phyloP scores from a whole-genome alignment of 2,888 invertebrate species.

The Muscina levida region DNA sequence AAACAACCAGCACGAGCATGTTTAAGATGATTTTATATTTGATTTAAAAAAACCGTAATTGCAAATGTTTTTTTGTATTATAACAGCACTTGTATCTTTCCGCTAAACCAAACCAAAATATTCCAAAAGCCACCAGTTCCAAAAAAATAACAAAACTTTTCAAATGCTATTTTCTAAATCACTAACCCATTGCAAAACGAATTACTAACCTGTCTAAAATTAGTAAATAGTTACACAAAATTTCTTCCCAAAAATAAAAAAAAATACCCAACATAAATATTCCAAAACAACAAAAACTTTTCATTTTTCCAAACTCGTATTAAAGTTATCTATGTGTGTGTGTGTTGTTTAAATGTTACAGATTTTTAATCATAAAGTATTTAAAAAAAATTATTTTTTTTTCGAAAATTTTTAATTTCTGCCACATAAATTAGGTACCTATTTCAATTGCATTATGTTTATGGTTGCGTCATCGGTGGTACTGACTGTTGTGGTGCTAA shows the following conservation, averaged over 20 bases:
- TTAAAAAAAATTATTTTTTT: constrained; percentile 70
- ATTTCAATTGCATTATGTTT: constrained; percentile 99
- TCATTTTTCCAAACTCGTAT: constrained; percentile 70
- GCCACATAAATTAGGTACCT: constrained; percentile 87
- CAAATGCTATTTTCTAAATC: constrained; percentile 7
- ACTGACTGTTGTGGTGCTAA: constrained; percentile 96
- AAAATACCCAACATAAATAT: constrained; percentile 1
- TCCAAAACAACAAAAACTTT: constrained; percentile 6
- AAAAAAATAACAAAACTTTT: constrained; percentile 4
- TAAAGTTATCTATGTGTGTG: constrained; percentile 56
- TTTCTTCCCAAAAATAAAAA: constrained; percentile 6
- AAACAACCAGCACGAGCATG: too few species aligned
- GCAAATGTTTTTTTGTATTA: too few species aligned
- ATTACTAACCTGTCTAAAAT: constrained; percentile 12
- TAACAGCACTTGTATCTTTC: too few species aligned
- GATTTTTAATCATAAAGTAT: constrained; percentile 21
- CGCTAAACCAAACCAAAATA: too few species aligned
- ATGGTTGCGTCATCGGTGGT: constrained; percentile 99
- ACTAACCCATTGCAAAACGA: constrained; percentile 18
- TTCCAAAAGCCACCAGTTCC: background rate
- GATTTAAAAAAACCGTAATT: too few species aligned
- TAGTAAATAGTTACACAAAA: constrained; percentile 13
- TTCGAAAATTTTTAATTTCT: constrained; percentile 74
- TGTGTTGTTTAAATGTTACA: constrained; percentile 50
- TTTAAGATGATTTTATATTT: too few species aligned